Evolutionary conservation across 2,797 vertebrate genomes (phyloP).

Genomic region (Falco cherrug): DNA sequence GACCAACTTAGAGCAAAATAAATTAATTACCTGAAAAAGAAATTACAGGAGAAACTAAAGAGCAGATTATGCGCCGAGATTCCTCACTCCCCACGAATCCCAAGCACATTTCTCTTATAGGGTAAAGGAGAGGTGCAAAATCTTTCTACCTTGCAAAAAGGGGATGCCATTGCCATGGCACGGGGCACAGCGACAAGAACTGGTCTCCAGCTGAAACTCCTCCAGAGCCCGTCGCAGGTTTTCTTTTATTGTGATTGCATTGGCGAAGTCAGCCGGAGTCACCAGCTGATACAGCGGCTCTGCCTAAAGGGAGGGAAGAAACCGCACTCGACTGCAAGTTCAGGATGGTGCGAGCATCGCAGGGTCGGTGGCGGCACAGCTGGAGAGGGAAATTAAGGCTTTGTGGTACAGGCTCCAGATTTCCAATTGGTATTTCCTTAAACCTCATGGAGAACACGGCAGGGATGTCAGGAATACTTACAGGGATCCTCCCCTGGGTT

Average conservation of each 20-base stretch:
- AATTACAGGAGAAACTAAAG: not conserved
- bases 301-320: constrained; percentile 71
- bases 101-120: not conserved
- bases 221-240: constrained; percentile 86
- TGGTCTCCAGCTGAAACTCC: constrained; percentile 85
- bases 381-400: not conserved
- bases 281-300: constrained; percentile 88
- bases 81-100: not conserved
- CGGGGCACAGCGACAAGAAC: constrained; percentile 85
- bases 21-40: not conserved
- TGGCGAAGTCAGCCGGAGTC: constrained; percentile 80
- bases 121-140: not conserved
- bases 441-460: not conserved
- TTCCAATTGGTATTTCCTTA: not conserved
- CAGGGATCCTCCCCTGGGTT: not conserved
- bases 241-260: constrained; percentile 76
- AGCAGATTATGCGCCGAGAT: not conserved
- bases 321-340: not conserved
- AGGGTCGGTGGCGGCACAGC: not conserved
- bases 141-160: constrained; percentile 84
- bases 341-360: not conserved
- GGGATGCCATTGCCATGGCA: constrained; percentile 89
- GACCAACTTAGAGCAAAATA: not conserved
- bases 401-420: not conserved
- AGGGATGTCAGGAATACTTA: fast-evolving